These are phyloP conservation scores for Portevinia maculata DNA, from an alignment of 2,888 invertebrate genomes.

Conservation along the genomic window DNA sequence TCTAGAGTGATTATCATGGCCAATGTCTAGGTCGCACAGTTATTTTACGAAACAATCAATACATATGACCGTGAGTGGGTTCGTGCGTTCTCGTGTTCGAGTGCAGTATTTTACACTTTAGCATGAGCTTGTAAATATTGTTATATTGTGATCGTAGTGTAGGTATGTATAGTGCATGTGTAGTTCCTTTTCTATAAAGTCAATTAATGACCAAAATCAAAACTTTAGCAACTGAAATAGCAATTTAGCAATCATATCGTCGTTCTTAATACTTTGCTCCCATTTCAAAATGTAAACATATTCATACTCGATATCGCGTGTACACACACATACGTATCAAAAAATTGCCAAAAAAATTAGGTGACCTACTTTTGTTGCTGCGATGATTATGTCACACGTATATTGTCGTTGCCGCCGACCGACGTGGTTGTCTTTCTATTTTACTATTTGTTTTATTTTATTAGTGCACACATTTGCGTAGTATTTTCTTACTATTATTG, in stretches of 20 bases:
- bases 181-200: slow-evolving; percentile 13
- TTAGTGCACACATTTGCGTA: slow-evolving; percentile 13
- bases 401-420: slow-evolving; percentile 11
- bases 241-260: not conserved
- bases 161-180: not conserved
- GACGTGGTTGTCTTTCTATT: slow-evolving; percentile 27
- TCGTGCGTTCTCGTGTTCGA: slow-evolving; percentile 54
- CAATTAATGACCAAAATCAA: slow-evolving; percentile 30
- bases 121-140: slow-evolving; percentile 1
- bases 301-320: slow-evolving; percentile 1
- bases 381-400: slow-evolving; percentile 70
- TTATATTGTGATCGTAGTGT: slow-evolving; percentile 31
- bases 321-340: slow-evolving; percentile 49
- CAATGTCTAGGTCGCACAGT: slow-evolving; percentile 71
- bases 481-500: slow-evolving; percentile 20
- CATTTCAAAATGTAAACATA: slow-evolving; percentile 59
- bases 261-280: slow-evolving; percentile 14
- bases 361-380: slow-evolving; percentile 71
- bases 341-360: slow-evolving; percentile 71
- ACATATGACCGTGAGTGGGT: slow-evolving; percentile 68
- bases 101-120: slow-evolving; percentile 11
- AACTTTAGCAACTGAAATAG: slow-evolving; percentile 14
- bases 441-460: slow-evolving; percentile 18
- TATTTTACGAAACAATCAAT: slow-evolving; percentile 69
- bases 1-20: slow-evolving; percentile 73